Conservation (phyloP, 2,113 vertebrate species). For the Peromyscus californicus region DNA sequence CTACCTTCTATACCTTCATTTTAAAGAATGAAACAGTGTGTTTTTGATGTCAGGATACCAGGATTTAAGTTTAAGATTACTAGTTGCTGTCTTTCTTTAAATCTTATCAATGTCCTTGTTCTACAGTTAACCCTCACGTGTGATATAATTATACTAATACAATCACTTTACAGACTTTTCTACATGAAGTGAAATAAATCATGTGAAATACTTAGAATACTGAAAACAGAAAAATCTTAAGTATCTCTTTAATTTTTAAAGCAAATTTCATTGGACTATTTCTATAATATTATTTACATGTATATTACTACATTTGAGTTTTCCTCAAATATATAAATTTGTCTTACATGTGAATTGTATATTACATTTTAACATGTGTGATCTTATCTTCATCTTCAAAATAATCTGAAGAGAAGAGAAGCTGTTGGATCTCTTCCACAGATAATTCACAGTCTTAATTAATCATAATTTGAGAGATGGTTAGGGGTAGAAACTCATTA, state of each 20-base stretch:
- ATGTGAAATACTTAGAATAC: not conserved
- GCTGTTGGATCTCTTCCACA: not conserved
- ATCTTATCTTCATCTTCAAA: not conserved
- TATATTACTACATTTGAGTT: not conserved
- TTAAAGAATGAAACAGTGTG: not conserved
- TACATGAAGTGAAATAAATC: not conserved
- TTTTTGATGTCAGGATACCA: not conserved
- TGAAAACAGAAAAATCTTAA: not conserved
- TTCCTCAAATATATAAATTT: not conserved
- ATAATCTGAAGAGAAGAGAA: not conserved
- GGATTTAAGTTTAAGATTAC: not conserved
- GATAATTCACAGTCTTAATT: not conserved
- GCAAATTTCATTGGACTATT: not conserved
- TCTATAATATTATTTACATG: not conserved
- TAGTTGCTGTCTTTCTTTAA: not conserved
- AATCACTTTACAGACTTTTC: not conserved
- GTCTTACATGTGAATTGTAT: not conserved
- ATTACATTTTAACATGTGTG: not conserved
- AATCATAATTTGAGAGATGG: not conserved
- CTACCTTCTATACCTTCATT: not conserved
- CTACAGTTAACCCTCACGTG: not conserved
- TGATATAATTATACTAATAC: not conserved
- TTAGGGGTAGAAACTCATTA: not conserved
- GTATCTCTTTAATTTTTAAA: not conserved
- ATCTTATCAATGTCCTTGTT: not conserved